A percentile compares a stretch with the other conserved stretches of the same genome.
These are phyloP conservation scores for Jordanella pulchra DNA, from an alignment of 2,797 vertebrate species.

Conservation along the genomic window DNA sequence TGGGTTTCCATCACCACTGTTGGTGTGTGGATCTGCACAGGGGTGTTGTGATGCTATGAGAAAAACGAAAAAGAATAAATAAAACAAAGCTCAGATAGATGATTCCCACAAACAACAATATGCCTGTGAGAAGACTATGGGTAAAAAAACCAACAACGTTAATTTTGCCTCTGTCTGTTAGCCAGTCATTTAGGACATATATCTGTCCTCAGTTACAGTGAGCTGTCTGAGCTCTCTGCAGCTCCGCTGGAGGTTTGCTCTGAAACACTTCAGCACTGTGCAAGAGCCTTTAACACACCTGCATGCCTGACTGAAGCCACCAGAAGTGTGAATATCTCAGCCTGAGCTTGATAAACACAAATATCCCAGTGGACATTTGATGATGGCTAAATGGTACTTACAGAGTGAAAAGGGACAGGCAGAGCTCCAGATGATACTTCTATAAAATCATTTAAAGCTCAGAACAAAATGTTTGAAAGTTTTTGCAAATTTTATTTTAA, in stretches of 20 bases:
- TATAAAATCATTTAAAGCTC: neutral
- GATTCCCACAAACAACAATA: constrained; percentile 9
- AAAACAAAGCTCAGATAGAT: neutral
- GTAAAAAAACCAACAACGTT: constrained; percentile 13
- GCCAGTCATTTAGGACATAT: constrained; percentile 38
- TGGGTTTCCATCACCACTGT: too few relatives aligned
- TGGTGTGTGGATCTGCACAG: neutral
- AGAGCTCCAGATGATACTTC: neutral
- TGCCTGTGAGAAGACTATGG: constrained; percentile 8
- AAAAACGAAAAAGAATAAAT: constrained; percentile 1
- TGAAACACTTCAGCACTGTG: constrained; percentile 41
- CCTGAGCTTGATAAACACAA: constrained; percentile 53
- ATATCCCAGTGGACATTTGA: constrained; percentile 58
- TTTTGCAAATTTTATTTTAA: neutral
- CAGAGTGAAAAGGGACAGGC: neutral
- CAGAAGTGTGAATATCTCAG: constrained; percentile 67
- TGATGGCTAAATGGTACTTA: constrained; percentile 26
- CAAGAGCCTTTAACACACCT: constrained; percentile 67
- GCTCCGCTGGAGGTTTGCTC: constrained; percentile 42
- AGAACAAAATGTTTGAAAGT: neutral
- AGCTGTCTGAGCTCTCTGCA: constrained; percentile 37
- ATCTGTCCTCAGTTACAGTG: constrained; percentile 54
- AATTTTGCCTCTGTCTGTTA: constrained; percentile 32
- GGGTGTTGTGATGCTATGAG: neutral
- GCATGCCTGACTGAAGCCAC: constrained; percentile 67